Evolutionary conservation across 2,113 vertebrate species (phyloP).

Genomic region (Oostethus manadensis): DNA sequence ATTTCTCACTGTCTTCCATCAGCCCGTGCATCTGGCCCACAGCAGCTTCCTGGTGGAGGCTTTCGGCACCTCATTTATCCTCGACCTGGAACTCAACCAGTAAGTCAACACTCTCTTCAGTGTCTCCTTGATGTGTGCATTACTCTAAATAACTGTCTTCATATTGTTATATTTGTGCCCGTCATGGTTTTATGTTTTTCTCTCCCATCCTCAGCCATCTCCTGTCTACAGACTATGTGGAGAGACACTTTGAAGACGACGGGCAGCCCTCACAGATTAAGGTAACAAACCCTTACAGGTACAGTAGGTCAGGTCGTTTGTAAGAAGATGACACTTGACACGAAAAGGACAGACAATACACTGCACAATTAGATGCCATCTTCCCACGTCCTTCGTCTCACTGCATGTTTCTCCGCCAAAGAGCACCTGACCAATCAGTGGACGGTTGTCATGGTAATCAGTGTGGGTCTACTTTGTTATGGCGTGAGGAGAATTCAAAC

Average conservation of each 20-base stretch:
- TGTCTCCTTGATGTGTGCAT: background rate
- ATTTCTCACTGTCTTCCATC: slow-evolving; percentile 3
- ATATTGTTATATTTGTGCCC: no score
- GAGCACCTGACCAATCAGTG: slow-evolving; percentile 57
- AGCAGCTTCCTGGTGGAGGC: slow-evolving; percentile 84
- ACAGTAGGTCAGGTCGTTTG: no score
- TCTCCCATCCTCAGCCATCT: slow-evolving; percentile 73
- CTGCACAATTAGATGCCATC: background rate
- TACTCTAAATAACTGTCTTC: no score
- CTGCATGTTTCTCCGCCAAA: slow-evolving; percentile 18
- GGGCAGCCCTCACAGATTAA: slow-evolving; percentile 69
- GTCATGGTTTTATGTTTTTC: background rate
- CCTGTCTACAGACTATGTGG: slow-evolving; percentile 83
- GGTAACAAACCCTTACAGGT: slow-evolving; percentile 62
- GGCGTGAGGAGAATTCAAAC: slow-evolving; percentile 54
- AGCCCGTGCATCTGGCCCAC: slow-evolving; percentile 84
- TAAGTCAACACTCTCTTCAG: slow-evolving; percentile 62
- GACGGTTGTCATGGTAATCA: slow-evolving; percentile 61
- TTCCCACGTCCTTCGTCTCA: slow-evolving; percentile 5
- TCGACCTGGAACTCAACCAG: slow-evolving; percentile 91
- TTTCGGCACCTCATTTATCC: slow-evolving; percentile 80
- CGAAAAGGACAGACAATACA: background rate
- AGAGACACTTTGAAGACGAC: slow-evolving; percentile 77
- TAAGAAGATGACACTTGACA: background rate
- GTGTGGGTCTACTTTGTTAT: slow-evolving; percentile 38